Evolutionary conservation across 2,888 invertebrate species (phyloP), one percentile per base, ranked within the genome.

Genomic region (Desoria tigrina): DNA sequence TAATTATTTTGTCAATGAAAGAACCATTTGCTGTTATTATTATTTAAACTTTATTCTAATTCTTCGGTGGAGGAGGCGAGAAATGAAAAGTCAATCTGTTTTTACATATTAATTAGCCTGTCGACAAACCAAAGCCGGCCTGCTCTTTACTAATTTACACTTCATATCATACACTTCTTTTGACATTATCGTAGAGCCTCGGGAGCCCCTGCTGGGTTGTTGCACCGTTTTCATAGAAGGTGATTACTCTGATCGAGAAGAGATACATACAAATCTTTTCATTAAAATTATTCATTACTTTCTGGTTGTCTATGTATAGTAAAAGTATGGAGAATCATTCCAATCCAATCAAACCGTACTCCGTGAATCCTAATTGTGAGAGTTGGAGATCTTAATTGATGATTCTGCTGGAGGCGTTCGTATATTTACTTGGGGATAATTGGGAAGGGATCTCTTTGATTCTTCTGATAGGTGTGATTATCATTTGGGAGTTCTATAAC

Each of bases 1-100:
- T 74, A 74, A 74, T 74, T 74, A 72, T 72, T 71, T 68, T 69
- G 70, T 74, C 74, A 72, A 71, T 74, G 74, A 71, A 59, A 26
- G 49, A 26, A 45, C 4, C 9, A 21, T 21, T 21, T 45, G 45
- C 32, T 32, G 32, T 4, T 32, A 11, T 32, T 32, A 7, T 32
- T 11, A 32, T 32, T 32, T 32, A 32, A 32, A 32, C 32, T 32
- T 7, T 45, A 45, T 45, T 45, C 9, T 45, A 16, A 45, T 45
- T 45, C 6, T n/a, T 45, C 16, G n/a, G 45, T 45, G 21, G 45
- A 42, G 42, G 54, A 54, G 39, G 61, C 42, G 54, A 21, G 32
- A 37, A 23, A 26, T 26, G 39, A 53, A 60, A 60, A 61, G 53
- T 60, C 37, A 28, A 49, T 32, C 23, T 27, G 42, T 51, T 42